phyloP scores from a whole-genome alignment of 1,140 invertebrate species.

The Daktulosphaira vitifoliae region DNA sequence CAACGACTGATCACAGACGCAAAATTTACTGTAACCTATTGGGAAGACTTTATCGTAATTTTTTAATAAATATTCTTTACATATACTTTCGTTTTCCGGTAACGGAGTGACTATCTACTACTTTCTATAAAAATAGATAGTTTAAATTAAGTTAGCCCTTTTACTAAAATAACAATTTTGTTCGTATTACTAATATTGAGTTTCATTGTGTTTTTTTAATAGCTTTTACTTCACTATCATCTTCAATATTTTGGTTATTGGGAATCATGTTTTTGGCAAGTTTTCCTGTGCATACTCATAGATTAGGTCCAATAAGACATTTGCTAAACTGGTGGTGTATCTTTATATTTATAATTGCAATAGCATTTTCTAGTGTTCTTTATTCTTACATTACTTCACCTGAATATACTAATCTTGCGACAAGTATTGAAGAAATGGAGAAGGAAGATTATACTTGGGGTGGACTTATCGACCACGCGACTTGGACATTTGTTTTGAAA shows the following conservation, averaged over 20 bases:
- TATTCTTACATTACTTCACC: slow-evolving; percentile 22
- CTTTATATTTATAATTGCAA: slow-evolving; percentile 23
- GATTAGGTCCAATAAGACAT: slow-evolving; percentile 2
- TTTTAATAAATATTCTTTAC: too few relatives aligned
- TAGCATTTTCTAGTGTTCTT: slow-evolving; percentile 23
- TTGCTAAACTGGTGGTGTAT: slow-evolving; percentile 31
- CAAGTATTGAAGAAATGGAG: slow-evolving; percentile 5
- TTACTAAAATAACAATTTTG: too few relatives aligned
- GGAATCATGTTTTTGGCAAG: slow-evolving; percentile 17
- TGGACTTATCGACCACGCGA: slow-evolving; percentile 1
- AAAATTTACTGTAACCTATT: too few relatives aligned
- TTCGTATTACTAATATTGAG: too few relatives aligned
- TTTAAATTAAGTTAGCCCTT: too few relatives aligned
- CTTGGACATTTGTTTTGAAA: slow-evolving; percentile 1
- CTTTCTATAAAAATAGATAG: too few relatives aligned
- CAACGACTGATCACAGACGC: too few relatives aligned
- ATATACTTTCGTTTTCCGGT: too few relatives aligned
- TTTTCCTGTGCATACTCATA: slow-evolving; percentile 1
- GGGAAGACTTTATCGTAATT: too few relatives aligned
- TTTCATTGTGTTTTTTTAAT: neutral
- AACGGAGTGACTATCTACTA: too few relatives aligned
- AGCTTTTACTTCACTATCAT: neutral
- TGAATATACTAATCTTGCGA: neutral
- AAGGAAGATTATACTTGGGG: slow-evolving; percentile 17
- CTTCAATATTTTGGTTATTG: slow-evolving; percentile 12